Percentiles rank a stretch among this genome's conserved stretches.
Evolutionary conservation across 2,888 invertebrate genomes (phyloP).

Genomic region (Rhabditoides inermis): DNA sequence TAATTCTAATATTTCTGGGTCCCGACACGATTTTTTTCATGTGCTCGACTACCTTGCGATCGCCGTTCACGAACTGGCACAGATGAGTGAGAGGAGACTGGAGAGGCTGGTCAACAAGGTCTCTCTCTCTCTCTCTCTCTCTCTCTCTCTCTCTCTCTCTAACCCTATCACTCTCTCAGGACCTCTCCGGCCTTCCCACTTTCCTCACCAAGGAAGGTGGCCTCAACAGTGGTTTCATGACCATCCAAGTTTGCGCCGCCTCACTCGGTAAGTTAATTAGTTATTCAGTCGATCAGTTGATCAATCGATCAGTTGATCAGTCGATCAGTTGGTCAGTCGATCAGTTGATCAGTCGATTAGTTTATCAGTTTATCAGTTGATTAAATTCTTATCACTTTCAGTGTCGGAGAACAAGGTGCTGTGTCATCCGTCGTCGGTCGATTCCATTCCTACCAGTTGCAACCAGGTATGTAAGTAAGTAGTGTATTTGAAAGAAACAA

Average conservation of each 20-base stretch:
- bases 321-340: no score
- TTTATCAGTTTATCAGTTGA: slow-evolving; percentile 4
- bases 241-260: slow-evolving; percentile 65
- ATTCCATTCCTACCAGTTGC: slow-evolving; percentile 64
- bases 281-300: no score
- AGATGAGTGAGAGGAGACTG: slow-evolving; percentile 64
- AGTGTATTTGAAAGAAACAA: not conserved
- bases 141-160: not conserved
- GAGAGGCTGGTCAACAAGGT: slow-evolving; percentile 62
- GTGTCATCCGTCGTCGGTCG: slow-evolving; percentile 65
- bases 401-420: slow-evolving; percentile 67
- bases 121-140: not conserved
- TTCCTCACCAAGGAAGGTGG: slow-evolving; percentile 65
- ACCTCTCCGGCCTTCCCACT: slow-evolving; percentile 63
- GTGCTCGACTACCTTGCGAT: slow-evolving; percentile 64
- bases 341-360: no score
- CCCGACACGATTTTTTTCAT: slow-evolving; percentile 33
- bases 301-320: no score
- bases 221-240: slow-evolving; percentile 66
- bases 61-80: slow-evolving; percentile 63
- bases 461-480: slow-evolving; percentile 55
- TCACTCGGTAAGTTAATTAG: slow-evolving; percentile 59
- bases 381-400: slow-evolving; percentile 36
- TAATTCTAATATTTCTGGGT: no score
- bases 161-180: slow-evolving; percentile 44